A percentile compares a stretch with the other conserved stretches of the same genome.
phyloP scores from a whole-genome alignment of 2,888 invertebrate species.

The Neria commutata region DNA sequence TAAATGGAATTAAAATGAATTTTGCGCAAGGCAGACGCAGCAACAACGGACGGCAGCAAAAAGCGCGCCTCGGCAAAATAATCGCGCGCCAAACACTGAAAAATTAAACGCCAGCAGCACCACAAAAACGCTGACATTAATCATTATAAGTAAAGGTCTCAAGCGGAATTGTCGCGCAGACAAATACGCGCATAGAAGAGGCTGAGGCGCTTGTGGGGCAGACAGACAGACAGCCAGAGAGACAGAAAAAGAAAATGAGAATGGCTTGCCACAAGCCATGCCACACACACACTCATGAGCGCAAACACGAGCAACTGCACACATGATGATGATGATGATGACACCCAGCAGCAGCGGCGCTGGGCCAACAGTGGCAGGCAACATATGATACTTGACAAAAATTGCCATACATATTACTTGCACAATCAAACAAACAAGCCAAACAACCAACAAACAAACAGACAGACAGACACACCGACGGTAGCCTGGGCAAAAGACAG shows the following conservation, averaged over 20 bases:
- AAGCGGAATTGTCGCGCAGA: not conserved
- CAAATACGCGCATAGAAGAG: too few species aligned
- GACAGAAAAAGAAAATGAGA: not conserved
- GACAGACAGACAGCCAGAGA: not conserved
- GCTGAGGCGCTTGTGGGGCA: not conserved
- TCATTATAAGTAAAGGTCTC: constrained; percentile 32
- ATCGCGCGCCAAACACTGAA: constrained; percentile 19
- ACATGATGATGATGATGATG: not conserved
- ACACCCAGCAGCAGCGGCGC: not conserved
- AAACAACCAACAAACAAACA: constrained; percentile 1
- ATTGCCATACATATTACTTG: constrained; percentile 10
- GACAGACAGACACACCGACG: not conserved
- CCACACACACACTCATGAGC: constrained; percentile 5
- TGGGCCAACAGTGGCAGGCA: not conserved
- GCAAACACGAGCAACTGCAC: too few species aligned
- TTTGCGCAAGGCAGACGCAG: constrained; percentile 1
- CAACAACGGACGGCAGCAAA: not conserved
- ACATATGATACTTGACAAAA: not conserved
- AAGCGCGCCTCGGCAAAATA: constrained; percentile 8
- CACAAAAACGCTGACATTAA: constrained; percentile 44
- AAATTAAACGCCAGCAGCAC: constrained; percentile 30
- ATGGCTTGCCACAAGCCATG: too few species aligned
- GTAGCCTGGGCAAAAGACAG: too few species aligned
- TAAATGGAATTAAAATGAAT: constrained; percentile 47
- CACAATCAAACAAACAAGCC: constrained; percentile 1